Evolutionary conservation across 2,888 invertebrate species (phyloP), one percentile per base, ranked within the genome.

Genomic region (Neoascia interrupta): DNA sequence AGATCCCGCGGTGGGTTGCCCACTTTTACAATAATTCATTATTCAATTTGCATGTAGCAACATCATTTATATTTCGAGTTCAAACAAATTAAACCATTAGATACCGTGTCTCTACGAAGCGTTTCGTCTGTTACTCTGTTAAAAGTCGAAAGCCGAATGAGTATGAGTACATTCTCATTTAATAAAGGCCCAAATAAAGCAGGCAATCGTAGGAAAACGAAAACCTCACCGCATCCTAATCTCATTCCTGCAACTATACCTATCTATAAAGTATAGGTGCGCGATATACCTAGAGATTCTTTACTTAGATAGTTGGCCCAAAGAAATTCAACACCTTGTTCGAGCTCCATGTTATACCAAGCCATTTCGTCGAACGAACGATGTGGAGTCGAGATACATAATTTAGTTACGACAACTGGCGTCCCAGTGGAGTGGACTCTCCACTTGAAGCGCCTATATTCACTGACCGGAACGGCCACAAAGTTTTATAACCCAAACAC

Each of bases 301-400:
- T 51, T 53, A 49, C 26, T 11, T 23, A 49, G 79, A 79, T 73
- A 73, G 66, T 16, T 43, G 73, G 34, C 3, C 53, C 28, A 6
- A 73, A 51, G 79, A 72, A 79, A 79, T 79, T 79, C 79, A 79
- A 79, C 79, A 79, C 79, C 79, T 79, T 68, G 70, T 76, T 60
- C 53, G 45, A 45, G 56, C 58, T 26, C 18, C 43, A 36, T 11
- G 31, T 19, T 18, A 10, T 31, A 37, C 61, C 16, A 6, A 8
- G 6, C 15, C 49, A n/a, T 31, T 31, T 2, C 31, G 21, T 2
- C 41, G 41, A 18, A n/a, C 31, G 41, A n/a, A 28, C 26, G 39
- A n/a, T 15, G 21, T 31, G 53, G 19, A 53, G 60, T 34, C 47
- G 60, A 70, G 70, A 70, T 70, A 76, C 70, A 76, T 76, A 76